phyloP scores from a whole-genome alignment of 2,888 invertebrate species.

The Tanytarsus gracilentus region DNA sequence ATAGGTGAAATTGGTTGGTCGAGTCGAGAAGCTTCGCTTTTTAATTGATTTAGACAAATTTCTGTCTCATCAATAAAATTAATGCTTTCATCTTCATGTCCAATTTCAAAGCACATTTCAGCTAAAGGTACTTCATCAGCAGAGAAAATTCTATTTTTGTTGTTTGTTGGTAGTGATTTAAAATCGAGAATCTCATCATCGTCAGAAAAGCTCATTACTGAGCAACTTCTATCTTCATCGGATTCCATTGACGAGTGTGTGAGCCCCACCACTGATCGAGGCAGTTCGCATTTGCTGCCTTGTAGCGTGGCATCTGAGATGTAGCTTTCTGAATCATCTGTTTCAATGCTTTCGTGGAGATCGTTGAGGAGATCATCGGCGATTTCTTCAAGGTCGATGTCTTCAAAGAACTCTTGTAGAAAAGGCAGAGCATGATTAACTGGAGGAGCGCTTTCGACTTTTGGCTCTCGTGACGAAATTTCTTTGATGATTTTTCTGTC shows the following conservation, averaged over 20 bases:
- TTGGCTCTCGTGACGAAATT: constrained; percentile 30
- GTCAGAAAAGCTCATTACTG: background rate
- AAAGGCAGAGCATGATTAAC: constrained; percentile 67
- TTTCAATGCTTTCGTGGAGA: constrained; percentile 59
- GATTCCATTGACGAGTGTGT: constrained; percentile 77
- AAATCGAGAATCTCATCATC: background rate
- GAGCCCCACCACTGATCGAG: constrained; percentile 78
- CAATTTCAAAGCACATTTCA: constrained; percentile 43
- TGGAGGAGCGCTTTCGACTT: constrained; percentile 51
- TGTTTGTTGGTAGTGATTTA: background rate
- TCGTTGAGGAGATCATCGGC: constrained; percentile 76
- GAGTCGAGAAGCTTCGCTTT: constrained; percentile 32
- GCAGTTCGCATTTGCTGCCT: constrained; percentile 44
- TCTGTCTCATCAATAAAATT: constrained; percentile 35
- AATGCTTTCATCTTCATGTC: constrained; percentile 44
- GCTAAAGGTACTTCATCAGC: constrained; percentile 50
- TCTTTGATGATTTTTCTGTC: constrained; percentile 12
- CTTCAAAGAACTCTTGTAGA: constrained; percentile 76
- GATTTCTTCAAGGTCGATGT: constrained; percentile 72
- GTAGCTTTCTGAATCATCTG: constrained; percentile 50
- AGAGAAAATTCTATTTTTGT: constrained; percentile 36
- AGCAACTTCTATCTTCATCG: constrained; percentile 48
- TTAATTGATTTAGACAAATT: constrained; percentile 32
- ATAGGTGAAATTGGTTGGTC: constrained; percentile 34
- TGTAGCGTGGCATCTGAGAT: constrained; percentile 49